Conservation (phyloP, 64 coral and sea anemone species). For the Actinia tenebrosa region DNA sequence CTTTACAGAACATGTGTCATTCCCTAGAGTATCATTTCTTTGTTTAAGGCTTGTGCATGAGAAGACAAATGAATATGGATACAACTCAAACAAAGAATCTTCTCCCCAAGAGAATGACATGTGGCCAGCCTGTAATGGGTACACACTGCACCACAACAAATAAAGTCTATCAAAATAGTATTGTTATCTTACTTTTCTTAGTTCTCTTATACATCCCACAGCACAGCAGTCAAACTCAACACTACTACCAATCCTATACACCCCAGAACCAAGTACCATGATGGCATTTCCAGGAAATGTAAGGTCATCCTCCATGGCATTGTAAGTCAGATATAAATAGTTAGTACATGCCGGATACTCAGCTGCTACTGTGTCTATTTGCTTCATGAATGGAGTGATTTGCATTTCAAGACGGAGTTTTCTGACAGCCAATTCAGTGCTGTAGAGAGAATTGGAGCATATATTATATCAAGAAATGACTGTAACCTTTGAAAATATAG, state of each 20-base stretch:
- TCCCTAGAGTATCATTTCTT: no score
- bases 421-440: constrained; percentile 90
- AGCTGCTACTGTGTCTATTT: constrained; percentile 96
- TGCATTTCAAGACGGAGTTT: constrained; percentile 61
- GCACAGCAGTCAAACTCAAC: constrained; percentile 99
- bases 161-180: no score
- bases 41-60: no score
- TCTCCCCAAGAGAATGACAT: no score
- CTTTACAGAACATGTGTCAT: no score
- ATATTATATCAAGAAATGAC: neutral
- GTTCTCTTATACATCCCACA: constrained; percentile 91
- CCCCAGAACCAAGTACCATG: constrained; percentile 98
- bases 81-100: no score
- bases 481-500: no score
- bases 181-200: constrained; percentile 62
- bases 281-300: constrained; percentile 66
- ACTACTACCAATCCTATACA: constrained; percentile 97
- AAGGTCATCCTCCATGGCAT: constrained; percentile 73
- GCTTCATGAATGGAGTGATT: constrained; percentile 71
- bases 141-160: no score
- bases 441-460: constrained; percentile 4
- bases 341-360: constrained; percentile 97
- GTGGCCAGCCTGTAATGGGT: no score
- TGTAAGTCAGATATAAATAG: constrained; percentile 94
- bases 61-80: no score